Conservation (phyloP, 2,888 invertebrate species). For the Orthosia gracilis region DNA sequence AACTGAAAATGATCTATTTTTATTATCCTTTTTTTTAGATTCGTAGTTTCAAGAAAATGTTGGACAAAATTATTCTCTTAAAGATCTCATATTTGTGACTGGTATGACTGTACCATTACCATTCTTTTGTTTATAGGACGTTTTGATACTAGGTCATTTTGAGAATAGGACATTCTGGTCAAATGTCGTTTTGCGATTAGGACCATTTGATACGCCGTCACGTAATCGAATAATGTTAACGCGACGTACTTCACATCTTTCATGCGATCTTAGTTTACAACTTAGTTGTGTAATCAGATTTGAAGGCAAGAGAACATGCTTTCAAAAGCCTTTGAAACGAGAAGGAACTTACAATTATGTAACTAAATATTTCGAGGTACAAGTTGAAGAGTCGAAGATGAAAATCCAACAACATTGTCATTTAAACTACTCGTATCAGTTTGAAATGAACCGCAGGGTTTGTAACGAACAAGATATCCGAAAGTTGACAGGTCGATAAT, state of each 20-base stretch:
- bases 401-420: neutral
- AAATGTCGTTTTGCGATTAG: too few species aligned
- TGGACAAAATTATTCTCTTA: too few species aligned
- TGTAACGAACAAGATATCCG: neutral
- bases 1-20: too few species aligned
- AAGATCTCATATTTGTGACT: too few species aligned
- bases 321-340: slow-evolving; percentile 25
- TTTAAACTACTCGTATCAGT: neutral
- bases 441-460: neutral
- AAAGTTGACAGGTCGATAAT: neutral
- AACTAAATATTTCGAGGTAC: neutral
- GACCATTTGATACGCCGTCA: too few species aligned
- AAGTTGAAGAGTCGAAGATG: neutral
- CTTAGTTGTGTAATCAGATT: slow-evolving; percentile 5
- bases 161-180: too few species aligned
- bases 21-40: too few species aligned
- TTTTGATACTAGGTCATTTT: too few species aligned
- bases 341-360: slow-evolving; percentile 3
- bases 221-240: slow-evolving; percentile 9
- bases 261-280: slow-evolving; percentile 9
- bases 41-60: too few species aligned
- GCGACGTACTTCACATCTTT: slow-evolving; percentile 8
- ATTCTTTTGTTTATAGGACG: too few species aligned
- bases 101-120: too few species aligned
- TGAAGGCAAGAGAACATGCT: slow-evolving; percentile 3